Evolutionary conservation across 2,888 invertebrate species (phyloP), one percentile per base, ranked within the genome.

Genomic region (Tupiocoris notatus): DNA sequence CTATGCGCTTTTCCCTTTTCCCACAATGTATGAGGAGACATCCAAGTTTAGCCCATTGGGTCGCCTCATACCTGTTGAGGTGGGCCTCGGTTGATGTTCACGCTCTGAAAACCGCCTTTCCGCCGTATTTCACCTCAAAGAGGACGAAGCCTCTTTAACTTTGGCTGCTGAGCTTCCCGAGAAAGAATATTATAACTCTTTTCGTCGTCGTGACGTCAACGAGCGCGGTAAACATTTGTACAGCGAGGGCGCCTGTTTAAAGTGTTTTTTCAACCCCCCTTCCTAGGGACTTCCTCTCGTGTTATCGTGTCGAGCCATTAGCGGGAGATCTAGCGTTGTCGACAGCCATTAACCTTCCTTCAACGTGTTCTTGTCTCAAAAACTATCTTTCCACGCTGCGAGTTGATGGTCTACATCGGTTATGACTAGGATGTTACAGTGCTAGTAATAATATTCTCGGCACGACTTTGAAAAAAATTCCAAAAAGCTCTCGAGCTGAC

Each of bases 121-220:
- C 67, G 67, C 67, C 67, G 56, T 57, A 67, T 67, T 67, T 67
- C 67, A 67, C 67, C 56, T 67, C 67, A 67, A 67, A 67, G 57
- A 57, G 57, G 57, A 12, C 39, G 12, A 39, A 16, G 56, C 57
- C 21, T 22, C 67, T 21, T 23, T 12, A 39, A 3, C 6, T 39
- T 39, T 7, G 6, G 39, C 1, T 57, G 22, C 21, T 16, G 57
- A 20, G 67, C 57, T n/a, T 57, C 67, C 22, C 54, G 16, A 17
- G 39, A n/a, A n/a, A 16, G 57, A 67, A 54, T 56, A 67, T 56
- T 22, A 39, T 16, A 65, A 20, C 39, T 24, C 1, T 39, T 17
- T 18, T 16, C 23, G n/a, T 17, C 23, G n/a, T 1, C 56, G 20
- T 67, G 57, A 67, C 67, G 67, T 67, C 67, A 67, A 56, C 39